A percentile compares a stretch with the other conserved stretches of the same genome.
phyloP scores from a whole-genome alignment of 2,797 vertebrate species.

The Xiphophorus birchmanni region DNA sequence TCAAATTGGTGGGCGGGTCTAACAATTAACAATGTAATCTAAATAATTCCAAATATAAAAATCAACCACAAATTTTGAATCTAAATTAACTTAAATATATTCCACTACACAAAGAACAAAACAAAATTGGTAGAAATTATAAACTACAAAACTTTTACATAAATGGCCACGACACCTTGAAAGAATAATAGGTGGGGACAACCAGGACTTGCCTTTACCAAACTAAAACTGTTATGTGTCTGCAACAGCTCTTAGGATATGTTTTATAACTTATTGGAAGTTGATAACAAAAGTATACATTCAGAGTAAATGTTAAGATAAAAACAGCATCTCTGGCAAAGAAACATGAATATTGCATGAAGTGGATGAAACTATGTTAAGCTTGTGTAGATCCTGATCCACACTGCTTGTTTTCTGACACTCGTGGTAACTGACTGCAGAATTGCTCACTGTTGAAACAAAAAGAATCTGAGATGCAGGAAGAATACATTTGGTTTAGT shows the following conservation, averaged over 20 bases:
- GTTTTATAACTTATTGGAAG: conserved; percentile 13
- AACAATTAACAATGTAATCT: no score
- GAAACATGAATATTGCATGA: conserved; percentile 51
- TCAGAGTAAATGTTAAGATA: conserved; percentile 36
- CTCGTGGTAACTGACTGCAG: conserved; percentile 44
- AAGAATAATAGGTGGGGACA: neutral
- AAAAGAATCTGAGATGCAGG: conserved; percentile 12
- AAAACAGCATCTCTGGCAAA: conserved; percentile 26
- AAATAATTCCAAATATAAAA: no score
- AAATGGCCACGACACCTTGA: no score
- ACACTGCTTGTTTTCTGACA: conserved; percentile 39
- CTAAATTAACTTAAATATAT: no score
- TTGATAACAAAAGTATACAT: conserved; percentile 19
- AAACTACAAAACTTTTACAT: no score
- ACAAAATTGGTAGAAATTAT: no score
- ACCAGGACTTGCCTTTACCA: neutral
- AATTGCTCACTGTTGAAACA: conserved; percentile 29
- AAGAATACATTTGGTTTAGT: conserved; percentile 15
- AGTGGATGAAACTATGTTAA: conserved; percentile 43
- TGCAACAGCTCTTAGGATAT: neutral
- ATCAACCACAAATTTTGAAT: no score
- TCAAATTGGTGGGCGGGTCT: no score
- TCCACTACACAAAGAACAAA: no score
- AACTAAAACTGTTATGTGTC: conserved; percentile 14
- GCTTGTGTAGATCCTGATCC: conserved; percentile 44